phyloP scores from a whole-genome alignment of 2,797 vertebrate species.

The Poeciliopsis gracilis region DNA sequence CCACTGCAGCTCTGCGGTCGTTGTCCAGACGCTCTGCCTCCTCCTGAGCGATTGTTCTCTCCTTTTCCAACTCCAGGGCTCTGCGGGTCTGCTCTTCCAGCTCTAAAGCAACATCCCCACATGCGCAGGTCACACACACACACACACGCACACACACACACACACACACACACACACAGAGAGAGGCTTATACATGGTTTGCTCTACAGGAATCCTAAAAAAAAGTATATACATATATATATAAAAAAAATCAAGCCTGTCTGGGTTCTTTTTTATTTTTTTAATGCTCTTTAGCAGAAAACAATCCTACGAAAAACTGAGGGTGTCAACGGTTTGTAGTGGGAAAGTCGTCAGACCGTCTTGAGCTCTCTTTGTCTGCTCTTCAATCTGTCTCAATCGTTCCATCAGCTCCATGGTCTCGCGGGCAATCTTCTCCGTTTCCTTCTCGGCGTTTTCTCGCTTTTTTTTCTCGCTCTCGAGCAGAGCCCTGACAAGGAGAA shows the following conservation, averaged over 20 bases:
- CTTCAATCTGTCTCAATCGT: conserved; percentile 92
- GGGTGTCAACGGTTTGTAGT: conserved; percentile 58
- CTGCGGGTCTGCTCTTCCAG: conserved; percentile 95
- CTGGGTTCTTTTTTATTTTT: neutral
- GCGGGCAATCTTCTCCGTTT: conserved; percentile 96
- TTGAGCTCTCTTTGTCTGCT: conserved; percentile 97
- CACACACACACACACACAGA: neutral
- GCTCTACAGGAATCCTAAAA: conserved; percentile 7
- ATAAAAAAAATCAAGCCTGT: conserved; percentile 17
- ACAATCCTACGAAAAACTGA: conserved; percentile 32
- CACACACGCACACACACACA: neutral
- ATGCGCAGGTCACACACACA: neutral
- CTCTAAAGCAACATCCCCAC: conserved; percentile 76
- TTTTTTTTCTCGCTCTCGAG: conserved; percentile 98
- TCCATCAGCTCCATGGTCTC: conserved; percentile 97
- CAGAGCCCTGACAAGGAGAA: conserved; percentile 86
- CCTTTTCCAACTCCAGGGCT: conserved; percentile 92
- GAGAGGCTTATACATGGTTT: neutral
- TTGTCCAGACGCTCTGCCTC: conserved; percentile 93
- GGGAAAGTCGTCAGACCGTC: conserved; percentile 84
- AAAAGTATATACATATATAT: too few species aligned
- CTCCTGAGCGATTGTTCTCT: conserved; percentile 88
- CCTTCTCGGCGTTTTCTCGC: conserved; percentile 95
- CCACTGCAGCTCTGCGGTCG: conserved; percentile 89
- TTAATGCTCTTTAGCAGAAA: conserved; percentile 36